Evolutionary conservation across 2,888 invertebrate species (phyloP).

Genomic region (Stegana nigrithorax): DNA sequence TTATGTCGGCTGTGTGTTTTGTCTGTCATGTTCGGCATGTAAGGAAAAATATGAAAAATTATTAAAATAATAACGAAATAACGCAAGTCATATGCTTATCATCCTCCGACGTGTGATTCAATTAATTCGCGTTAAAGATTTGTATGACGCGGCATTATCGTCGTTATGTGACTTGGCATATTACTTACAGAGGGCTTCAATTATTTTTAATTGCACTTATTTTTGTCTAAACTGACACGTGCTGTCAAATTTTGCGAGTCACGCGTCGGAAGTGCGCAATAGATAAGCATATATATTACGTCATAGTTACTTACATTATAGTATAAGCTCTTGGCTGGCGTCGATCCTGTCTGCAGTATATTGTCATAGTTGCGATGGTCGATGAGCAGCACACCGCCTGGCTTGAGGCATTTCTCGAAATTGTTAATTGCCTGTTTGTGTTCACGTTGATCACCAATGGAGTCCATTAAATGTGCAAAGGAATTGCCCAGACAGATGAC

Average conservation of each 20-base stretch:
- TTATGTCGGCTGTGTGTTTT: slow-evolving; percentile 83
- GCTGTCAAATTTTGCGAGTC: no score
- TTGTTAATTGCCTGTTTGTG: slow-evolving; percentile 83
- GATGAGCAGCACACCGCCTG: slow-evolving; percentile 85
- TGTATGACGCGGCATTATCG: no score
- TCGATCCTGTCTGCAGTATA: slow-evolving; percentile 80
- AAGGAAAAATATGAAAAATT: slow-evolving; percentile 53
- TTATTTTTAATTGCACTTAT: no score
- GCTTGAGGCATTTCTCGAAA: slow-evolving; percentile 85
- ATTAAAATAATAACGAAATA: background rate
- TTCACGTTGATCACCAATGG: slow-evolving; percentile 81
- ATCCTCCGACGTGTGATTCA: background rate
- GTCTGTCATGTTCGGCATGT: no score
- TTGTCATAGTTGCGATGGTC: slow-evolving; percentile 92
- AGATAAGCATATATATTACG: no score
- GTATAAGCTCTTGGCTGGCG: slow-evolving; percentile 87
- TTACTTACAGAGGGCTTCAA: no score
- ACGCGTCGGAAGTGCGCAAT: no score
- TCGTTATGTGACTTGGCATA: no score
- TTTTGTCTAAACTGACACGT: no score
- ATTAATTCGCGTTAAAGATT: background rate
- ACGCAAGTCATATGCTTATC: background rate
- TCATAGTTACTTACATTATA: slow-evolving; percentile 87
- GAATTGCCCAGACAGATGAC: slow-evolving; percentile 92
- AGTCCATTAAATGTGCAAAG: slow-evolving; percentile 88